Conservation (phyloP, 2,113 vertebrate species). For the Mesocricetus auratus region DNA sequence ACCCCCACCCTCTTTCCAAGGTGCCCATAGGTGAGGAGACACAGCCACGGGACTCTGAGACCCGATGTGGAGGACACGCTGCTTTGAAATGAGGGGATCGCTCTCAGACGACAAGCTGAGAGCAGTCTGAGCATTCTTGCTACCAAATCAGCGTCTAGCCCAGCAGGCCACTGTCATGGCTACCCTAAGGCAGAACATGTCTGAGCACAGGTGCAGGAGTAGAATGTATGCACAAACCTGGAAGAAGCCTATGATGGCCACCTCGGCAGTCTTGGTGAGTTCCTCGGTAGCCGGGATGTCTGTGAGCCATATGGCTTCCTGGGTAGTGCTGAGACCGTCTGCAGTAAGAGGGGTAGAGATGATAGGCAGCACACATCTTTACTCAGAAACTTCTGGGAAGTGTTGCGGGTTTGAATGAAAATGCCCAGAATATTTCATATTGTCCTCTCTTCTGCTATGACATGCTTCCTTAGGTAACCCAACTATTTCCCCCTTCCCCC, state of each 20-base stretch:
- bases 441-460: not conserved
- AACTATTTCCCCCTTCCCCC: not conserved
- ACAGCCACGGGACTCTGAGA: not conserved
- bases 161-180: no score
- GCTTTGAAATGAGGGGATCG: not conserved
- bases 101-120: not conserved
- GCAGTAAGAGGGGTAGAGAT: not conserved
- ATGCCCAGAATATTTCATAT: not conserved
- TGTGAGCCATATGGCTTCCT: slow-evolving; percentile 81
- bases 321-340: not conserved
- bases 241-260: slow-evolving; percentile 94
- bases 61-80: not conserved
- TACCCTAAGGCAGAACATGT: not conserved
- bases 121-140: not conserved
- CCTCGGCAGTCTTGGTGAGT: slow-evolving; percentile 90
- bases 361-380: not conserved
- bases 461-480: not conserved
- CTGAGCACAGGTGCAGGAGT: not conserved
- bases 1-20: not conserved
- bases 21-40: not conserved
- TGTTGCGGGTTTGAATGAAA: not conserved
- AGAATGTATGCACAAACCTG: slow-evolving; percentile 89
- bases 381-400: not conserved
- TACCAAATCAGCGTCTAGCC: not conserved
- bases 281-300: slow-evolving; percentile 83